A percentile compares a stretch with the other conserved stretches of the same genome.
Conservation (phyloP, 1,140 invertebrate species). For the Caenorhabditis latens region DNA sequence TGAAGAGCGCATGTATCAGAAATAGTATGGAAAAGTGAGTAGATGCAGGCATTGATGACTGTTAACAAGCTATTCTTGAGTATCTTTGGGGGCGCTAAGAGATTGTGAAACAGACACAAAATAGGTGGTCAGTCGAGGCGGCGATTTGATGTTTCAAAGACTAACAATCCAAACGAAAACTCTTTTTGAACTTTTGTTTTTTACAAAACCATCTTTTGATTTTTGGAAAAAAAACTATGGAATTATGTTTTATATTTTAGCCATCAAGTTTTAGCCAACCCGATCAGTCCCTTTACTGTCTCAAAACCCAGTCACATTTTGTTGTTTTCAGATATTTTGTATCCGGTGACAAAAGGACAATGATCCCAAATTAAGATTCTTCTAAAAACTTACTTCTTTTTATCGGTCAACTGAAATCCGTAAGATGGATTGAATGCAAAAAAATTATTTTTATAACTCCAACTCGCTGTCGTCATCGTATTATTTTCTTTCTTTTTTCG, state of each 20-base stretch:
- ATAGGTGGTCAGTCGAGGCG: slow-evolving; percentile 11
- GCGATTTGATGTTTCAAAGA: slow-evolving; percentile 15
- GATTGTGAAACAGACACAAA: slow-evolving; percentile 22
- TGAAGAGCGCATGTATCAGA: slow-evolving; percentile 4
- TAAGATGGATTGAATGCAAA: slow-evolving; percentile 43
- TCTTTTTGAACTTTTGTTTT: not conserved
- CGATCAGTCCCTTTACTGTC: too few species aligned
- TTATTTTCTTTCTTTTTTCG: slow-evolving; percentile 49
- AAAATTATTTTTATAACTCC: slow-evolving; percentile 35
- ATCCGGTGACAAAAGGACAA: not conserved
- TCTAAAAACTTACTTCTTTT: slow-evolving; percentile 26
- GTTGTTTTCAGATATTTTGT: too few species aligned
- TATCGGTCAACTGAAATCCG: slow-evolving; percentile 43
- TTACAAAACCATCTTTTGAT: not conserved
- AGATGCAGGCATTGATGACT: slow-evolving; percentile 29
- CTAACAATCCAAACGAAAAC: not conserved
- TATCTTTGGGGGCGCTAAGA: slow-evolving; percentile 36
- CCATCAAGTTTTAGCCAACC: too few species aligned
- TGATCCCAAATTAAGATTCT: not conserved
- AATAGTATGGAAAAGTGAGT: not conserved
- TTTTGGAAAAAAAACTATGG: not conserved
- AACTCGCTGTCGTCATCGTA: slow-evolving; percentile 51
- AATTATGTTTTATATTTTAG: not conserved
- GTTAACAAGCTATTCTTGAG: slow-evolving; percentile 56
- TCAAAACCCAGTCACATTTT: too few species aligned